phyloP scores from a whole-genome alignment of 2,113 vertebrate species.

The Loxodonta africana region DNA sequence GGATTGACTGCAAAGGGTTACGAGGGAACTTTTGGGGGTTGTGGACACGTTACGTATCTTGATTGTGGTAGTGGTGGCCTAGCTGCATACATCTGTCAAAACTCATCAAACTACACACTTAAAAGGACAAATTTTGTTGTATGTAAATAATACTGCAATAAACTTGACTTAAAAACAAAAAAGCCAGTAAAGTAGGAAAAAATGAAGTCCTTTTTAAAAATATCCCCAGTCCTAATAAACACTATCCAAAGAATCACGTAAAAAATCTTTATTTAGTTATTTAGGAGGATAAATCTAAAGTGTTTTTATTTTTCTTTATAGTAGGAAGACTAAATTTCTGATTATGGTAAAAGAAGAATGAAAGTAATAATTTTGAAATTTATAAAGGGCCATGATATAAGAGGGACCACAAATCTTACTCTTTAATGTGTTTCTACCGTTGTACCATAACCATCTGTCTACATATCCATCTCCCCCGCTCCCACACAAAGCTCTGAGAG shows the following conservation, averaged over 20 bases:
- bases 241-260: not conserved
- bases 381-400: not conserved
- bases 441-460: not conserved
- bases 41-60: not conserved
- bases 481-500: not conserved
- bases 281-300: not conserved
- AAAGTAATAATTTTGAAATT: not conserved
- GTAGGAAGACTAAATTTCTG: not conserved
- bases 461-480: not conserved
- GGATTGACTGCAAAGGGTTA: not conserved
- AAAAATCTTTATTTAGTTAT: not conserved
- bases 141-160: slow-evolving; percentile 37
- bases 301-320: not conserved
- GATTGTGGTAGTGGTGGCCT: not conserved
- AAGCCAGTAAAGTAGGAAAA: not conserved
- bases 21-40: not conserved
- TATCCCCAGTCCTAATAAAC: not conserved
- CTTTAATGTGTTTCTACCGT: not conserved
- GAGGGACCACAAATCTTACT: not conserved
- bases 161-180: slow-evolving; percentile 48
- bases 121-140: slow-evolving; percentile 29
- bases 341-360: not conserved
- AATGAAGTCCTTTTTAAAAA: not conserved
- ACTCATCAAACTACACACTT: not conserved
- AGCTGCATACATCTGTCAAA: not conserved